Evolutionary conservation across 1,140 invertebrate species (phyloP).

Genomic region (Semibalanus balanoides): DNA sequence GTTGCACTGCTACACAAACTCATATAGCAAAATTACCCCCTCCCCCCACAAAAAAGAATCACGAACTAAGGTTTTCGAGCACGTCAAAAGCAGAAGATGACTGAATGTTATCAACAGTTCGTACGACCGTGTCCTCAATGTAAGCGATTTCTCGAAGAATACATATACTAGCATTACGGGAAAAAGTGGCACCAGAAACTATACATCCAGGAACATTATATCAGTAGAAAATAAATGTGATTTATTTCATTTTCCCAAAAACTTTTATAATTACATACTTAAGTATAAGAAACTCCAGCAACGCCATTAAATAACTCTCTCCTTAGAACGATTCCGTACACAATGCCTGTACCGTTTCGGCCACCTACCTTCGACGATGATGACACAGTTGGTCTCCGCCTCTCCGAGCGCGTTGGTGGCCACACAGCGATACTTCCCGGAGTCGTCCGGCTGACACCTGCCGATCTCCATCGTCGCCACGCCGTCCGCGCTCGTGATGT

Average conservation of each 20-base stretch:
- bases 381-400: slow-evolving; percentile 86
- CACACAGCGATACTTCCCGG: slow-evolving; percentile 86
- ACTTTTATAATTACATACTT: not conserved
- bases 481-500: slow-evolving; percentile 76
- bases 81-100: no score
- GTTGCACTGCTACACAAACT: no score
- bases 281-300: not conserved
- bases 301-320: not conserved
- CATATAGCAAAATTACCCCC: no score
- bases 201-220: no score
- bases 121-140: no score
- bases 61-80: not conserved
- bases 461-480: slow-evolving; percentile 93
- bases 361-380: slow-evolving; percentile 87
- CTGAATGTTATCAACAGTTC: no score
- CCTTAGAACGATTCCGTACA: not conserved
- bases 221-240: not conserved
- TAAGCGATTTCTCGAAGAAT: no score
- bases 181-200: no score
- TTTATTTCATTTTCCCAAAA: not conserved
- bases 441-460: slow-evolving; percentile 83
- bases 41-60: not conserved
- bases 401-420: slow-evolving; percentile 83
- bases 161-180: no score
- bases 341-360: not conserved